Conservation (phyloP, 2,113 vertebrate species). For the Limanda limanda region DNA sequence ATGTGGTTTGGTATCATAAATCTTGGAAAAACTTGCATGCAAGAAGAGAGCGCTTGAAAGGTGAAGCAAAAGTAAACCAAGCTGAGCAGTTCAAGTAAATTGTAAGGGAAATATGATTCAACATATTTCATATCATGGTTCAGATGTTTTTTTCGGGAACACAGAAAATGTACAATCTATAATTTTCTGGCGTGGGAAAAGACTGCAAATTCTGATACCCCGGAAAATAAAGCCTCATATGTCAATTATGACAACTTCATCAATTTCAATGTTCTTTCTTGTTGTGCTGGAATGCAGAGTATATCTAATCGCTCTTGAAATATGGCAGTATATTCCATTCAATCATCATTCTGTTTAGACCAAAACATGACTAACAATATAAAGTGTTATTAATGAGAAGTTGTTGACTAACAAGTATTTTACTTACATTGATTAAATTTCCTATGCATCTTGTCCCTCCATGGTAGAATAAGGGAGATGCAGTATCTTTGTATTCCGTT, state of each 20-base stretch:
- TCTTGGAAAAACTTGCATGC: no score
- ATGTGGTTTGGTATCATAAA: no score
- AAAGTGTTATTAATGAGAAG: not conserved
- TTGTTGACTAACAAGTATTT: not conserved
- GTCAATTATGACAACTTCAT: slow-evolving; percentile 16
- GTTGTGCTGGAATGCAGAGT: not conserved
- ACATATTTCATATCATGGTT: not conserved
- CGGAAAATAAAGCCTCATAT: slow-evolving; percentile 8
- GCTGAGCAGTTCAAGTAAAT: no score
- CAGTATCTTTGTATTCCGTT: not conserved
- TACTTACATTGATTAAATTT: slow-evolving; percentile 12
- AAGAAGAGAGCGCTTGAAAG: no score
- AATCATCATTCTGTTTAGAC: not conserved
- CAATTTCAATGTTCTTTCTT: not conserved
- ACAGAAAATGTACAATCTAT: not conserved
- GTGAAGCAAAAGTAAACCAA: no score
- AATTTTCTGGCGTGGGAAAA: slow-evolving; percentile 6
- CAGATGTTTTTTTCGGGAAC: not conserved
- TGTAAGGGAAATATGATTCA: no score
- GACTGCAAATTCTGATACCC: not conserved
- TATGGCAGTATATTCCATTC: not conserved
- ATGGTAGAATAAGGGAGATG: not conserved
- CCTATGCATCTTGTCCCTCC: not conserved
- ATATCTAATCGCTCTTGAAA: not conserved
- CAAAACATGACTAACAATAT: not conserved